Percentiles rank a stretch among this genome's conserved stretches.
Evolutionary conservation across 2,797 vertebrate species (phyloP).

Genomic region (Monodelphis domestica): DNA sequence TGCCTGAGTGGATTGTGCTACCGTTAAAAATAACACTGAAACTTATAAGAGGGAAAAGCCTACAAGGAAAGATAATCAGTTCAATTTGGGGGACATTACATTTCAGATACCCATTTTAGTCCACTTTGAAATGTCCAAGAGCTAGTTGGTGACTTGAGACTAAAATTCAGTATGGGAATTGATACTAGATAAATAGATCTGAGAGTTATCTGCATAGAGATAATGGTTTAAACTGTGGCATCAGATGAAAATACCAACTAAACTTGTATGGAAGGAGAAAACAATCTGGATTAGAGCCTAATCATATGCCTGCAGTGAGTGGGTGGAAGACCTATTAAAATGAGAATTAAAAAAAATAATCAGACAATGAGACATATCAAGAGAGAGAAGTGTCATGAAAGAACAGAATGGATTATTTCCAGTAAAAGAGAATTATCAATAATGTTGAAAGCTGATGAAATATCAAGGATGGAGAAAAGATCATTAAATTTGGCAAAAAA

Average conservation of each 20-base stretch:
- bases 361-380: not conserved
- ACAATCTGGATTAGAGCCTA: not conserved
- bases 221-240: not conserved
- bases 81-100: not conserved
- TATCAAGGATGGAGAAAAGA: not conserved
- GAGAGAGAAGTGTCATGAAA: not conserved
- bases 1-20: not conserved
- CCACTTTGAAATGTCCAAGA: not conserved
- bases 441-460: not conserved
- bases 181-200: not conserved
- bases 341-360: not conserved
- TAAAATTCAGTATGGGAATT: not conserved
- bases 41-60: not conserved
- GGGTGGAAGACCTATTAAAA: not conserved
- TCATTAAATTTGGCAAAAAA: not conserved
- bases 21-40: not conserved
- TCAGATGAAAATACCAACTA: not conserved
- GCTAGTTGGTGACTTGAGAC: not conserved
- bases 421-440: not conserved
- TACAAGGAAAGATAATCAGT: not conserved
- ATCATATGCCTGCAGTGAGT: not conserved
- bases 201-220: not conserved
- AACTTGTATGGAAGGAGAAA: not conserved
- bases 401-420: not conserved
- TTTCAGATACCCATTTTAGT: not conserved